These are phyloP conservation scores for Xiphorhynchus elegans DNA, from an alignment of 2,113 vertebrate genomes.

Conservation along the genomic window DNA sequence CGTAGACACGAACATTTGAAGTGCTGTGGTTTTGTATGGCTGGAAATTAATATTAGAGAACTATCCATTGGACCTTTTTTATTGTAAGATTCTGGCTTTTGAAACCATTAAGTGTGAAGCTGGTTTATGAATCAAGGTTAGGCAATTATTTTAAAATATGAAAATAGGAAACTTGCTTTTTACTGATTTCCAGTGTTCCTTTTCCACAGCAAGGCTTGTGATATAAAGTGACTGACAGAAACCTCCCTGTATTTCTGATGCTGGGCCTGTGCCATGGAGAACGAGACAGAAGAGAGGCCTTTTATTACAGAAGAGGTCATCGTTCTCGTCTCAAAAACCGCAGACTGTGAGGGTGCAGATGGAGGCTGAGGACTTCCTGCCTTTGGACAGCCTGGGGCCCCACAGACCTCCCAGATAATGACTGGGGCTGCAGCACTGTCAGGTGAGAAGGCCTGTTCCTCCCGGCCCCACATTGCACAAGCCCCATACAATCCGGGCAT, in stretches of 20 bases:
- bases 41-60: neutral
- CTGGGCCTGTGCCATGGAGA: neutral
- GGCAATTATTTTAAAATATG: neutral
- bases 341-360: neutral
- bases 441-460: neutral
- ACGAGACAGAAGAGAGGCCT: neutral
- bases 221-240: neutral
- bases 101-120: neutral
- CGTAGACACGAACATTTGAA: conserved; percentile 34
- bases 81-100: neutral
- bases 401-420: fast-evolving
- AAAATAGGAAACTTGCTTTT: neutral
- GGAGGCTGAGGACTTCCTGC: neutral
- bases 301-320: neutral
- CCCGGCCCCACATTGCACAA: neutral
- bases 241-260: neutral
- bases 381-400: neutral
- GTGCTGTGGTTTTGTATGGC: conserved; percentile 1
- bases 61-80: neutral
- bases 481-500: neutral
- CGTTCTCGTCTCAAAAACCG: neutral
- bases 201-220: neutral
- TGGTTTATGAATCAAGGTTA: neutral
- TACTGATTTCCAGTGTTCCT: neutral
- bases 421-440: neutral